Evolutionary conservation across 1,140 invertebrate species (phyloP), one percentile per base, ranked within the genome.

Genomic region (Drosophila bocki): DNA sequence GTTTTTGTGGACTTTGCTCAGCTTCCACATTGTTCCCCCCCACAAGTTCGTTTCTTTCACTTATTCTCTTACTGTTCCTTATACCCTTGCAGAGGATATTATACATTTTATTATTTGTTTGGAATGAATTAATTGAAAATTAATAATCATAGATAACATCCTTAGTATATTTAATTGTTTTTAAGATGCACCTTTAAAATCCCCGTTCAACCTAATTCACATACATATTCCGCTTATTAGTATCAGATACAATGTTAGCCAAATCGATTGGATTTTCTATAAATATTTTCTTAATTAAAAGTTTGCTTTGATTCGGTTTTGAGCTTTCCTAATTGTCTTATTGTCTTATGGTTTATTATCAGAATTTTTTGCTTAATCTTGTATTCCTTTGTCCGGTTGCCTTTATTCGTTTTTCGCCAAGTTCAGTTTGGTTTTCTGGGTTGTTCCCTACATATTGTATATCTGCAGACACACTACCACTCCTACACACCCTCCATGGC

Each of bases 351-450:
- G 26, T 35, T 53, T 26, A 39, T 42, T 62, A 54, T 29, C 35
- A 15, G 12, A 33, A 41, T 33, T 35, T 50, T 67, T 58, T 42
- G 48, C 54, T 58, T 56, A 75, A 45, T 69, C 75, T 59, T 68
- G 58, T 53, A 77, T 82, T 86, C 60, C 45, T 82, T 74, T 80
- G 74, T 75, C 68, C 70, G 57, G 71, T 82, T n/a, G 53, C 22
- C 54, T 53, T 47, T 63, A 59, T 71, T 85, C 81, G 65, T 77
- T 68, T 77, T 76, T 37, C 59, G 67, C 60, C 51, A 64, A 74
- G 74, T 67, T 81, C 15, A 67, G 78, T 78, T 81, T 47, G 42
- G 64, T 58, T 81, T 63, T 75, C 78, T 65, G 80, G 71, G 58
- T 65, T 82, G 62, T 48, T 29, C 41, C n/a, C 54, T 19, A 41